These are phyloP conservation scores for Darevskia nairensis DNA, from an alignment of 2,797 vertebrate species.

Conservation along the genomic window DNA sequence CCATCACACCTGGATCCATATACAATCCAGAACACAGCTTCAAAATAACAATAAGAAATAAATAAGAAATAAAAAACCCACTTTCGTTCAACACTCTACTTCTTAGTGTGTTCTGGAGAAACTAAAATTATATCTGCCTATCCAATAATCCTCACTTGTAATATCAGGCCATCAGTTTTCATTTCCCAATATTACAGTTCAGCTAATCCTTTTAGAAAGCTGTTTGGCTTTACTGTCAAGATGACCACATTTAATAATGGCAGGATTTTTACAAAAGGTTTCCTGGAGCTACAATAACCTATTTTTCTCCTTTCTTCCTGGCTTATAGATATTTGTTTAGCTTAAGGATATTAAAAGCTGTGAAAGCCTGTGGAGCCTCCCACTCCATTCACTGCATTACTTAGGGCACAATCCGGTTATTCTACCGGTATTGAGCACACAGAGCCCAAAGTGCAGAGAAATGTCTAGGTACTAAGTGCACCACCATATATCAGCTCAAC, in stretches of 20 bases:
- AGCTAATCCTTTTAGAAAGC: conserved; percentile 11
- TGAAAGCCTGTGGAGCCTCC: background rate
- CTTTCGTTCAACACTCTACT: background rate
- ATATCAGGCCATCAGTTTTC: background rate
- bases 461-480: background rate
- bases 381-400: background rate
- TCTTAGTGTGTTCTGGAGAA: rapidly evolving
- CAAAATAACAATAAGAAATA: background rate
- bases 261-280: background rate
- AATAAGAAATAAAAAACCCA: background rate
- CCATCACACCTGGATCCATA: background rate
- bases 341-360: background rate
- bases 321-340: conserved; percentile 22
- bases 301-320: background rate
- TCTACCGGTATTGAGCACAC: too few species aligned
- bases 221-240: background rate
- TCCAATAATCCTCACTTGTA: background rate
- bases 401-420: background rate
- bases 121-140: background rate
- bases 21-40: background rate
- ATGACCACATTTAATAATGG: conserved; percentile 15
- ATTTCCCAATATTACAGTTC: conserved; percentile 25
- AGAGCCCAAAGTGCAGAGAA: background rate
- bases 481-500: background rate
- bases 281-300: background rate